phyloP scores from a whole-genome alignment of 2,113 vertebrate genomes.

The Gracilinanus agilis region DNA sequence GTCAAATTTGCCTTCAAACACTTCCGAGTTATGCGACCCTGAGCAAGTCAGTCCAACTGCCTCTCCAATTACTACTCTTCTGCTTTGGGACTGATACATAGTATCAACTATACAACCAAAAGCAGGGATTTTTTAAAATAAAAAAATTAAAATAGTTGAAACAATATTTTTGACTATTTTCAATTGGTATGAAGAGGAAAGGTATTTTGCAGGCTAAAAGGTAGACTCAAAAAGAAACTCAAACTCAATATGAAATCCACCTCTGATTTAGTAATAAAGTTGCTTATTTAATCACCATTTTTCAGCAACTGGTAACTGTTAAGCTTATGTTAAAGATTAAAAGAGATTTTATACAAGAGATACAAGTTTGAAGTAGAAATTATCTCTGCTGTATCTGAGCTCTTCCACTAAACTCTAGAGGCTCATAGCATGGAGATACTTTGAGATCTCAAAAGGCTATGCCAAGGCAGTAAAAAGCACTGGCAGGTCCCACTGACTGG shows the following conservation, averaged over 20 bases:
- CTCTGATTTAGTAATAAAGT: neutral
- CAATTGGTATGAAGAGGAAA: neutral
- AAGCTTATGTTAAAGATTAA: neutral
- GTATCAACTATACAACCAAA: neutral
- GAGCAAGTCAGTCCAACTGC: too few relatives aligned
- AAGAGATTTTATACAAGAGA: neutral
- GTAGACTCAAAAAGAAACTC: slow-evolving; percentile 21
- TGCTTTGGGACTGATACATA: too few relatives aligned
- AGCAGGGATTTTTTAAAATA: neutral
- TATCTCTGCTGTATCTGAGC: neutral
- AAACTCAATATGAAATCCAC: neutral
- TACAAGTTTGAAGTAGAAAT: slow-evolving; percentile 11
- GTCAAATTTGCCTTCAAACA: too few relatives aligned
- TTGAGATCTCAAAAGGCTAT: neutral
- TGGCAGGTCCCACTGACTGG: neutral
- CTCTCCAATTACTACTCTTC: too few relatives aligned
- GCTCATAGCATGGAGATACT: neutral
- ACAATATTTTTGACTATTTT: neutral
- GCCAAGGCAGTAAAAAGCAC: neutral
- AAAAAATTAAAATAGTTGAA: neutral
- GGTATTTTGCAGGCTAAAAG: neutral
- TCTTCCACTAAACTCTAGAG: neutral
- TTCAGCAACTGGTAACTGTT: neutral
- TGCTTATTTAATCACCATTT: neutral
- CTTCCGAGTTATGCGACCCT: too few relatives aligned